Evolutionary conservation across 1,140 invertebrate species (phyloP).

Genomic region (Zeugodacus cucurbitae): DNA sequence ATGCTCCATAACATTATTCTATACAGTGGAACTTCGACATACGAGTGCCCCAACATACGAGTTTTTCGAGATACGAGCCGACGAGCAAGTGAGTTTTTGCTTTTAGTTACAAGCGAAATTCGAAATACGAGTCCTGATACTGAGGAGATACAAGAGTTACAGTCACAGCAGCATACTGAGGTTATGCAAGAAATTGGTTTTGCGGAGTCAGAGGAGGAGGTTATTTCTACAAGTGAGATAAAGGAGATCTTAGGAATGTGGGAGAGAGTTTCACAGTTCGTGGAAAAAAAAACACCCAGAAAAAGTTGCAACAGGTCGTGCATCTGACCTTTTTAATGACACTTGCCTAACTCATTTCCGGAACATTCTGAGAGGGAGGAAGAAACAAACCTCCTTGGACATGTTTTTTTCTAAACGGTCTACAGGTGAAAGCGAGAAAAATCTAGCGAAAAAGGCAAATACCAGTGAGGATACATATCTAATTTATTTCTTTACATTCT

Average conservation of each 20-base stretch:
- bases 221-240: too few relatives aligned
- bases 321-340: too few relatives aligned
- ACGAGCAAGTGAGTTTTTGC: background rate
- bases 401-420: background rate
- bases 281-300: too few relatives aligned
- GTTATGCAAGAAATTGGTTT: too few relatives aligned
- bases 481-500: background rate
- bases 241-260: background rate
- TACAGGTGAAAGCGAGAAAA: background rate
- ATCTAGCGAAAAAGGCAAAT: background rate
- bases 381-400: too few relatives aligned
- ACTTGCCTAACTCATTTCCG: background rate
- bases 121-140: background rate
- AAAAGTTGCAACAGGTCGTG: too few relatives aligned
- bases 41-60: background rate
- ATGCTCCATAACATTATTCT: too few relatives aligned
- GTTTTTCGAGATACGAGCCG: background rate
- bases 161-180: too few relatives aligned
- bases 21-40: background rate
- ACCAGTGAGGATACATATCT: background rate
- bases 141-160: too few relatives aligned
- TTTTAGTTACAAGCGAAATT: background rate
- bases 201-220: too few relatives aligned
- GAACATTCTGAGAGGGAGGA: too few relatives aligned
- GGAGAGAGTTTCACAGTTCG: constrained; percentile 2